Conservation (phyloP, 2,888 invertebrate genomes). For the Parasteatoda lunata region DNA sequence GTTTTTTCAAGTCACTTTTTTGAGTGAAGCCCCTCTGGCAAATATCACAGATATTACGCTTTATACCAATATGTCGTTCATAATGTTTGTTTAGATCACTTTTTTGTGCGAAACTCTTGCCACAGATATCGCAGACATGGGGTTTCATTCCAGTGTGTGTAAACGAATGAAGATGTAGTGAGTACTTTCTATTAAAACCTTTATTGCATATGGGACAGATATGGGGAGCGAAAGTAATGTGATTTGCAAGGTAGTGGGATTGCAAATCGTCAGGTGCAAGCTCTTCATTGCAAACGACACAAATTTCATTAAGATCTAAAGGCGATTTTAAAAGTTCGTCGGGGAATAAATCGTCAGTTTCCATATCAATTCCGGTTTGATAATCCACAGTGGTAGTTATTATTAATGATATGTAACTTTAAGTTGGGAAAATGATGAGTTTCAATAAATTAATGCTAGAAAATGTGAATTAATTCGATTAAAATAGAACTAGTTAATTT, state of each 20-base stretch:
- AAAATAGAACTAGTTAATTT: too few relatives aligned
- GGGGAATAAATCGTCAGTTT: background rate
- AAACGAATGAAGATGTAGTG: slow-evolving; percentile 38
- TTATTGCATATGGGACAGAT: slow-evolving; percentile 34
- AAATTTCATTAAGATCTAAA: slow-evolving; percentile 6
- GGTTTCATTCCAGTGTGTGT: slow-evolving; percentile 35
- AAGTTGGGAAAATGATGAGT: too few relatives aligned
- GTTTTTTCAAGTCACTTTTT: slow-evolving; percentile 43
- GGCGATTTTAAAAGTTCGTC: slow-evolving; percentile 2
- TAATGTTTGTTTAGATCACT: slow-evolving; percentile 48
- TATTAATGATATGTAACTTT: too few relatives aligned
- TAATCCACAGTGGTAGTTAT: too few relatives aligned
- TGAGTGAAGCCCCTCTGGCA: slow-evolving; percentile 37
- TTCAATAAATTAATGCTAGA: too few relatives aligned
- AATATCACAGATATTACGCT: slow-evolving; percentile 31
- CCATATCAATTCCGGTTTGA: background rate
- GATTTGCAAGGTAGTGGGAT: slow-evolving; percentile 27
- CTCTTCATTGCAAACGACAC: slow-evolving; percentile 36
- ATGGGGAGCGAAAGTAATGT: slow-evolving; percentile 17
- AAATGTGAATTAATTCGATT: too few relatives aligned
- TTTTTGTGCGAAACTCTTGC: slow-evolving; percentile 26
- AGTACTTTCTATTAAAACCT: slow-evolving; percentile 26
- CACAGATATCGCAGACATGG: slow-evolving; percentile 32
- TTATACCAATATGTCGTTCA: slow-evolving; percentile 20
- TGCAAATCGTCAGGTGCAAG: slow-evolving; percentile 3